phyloP scores from a whole-genome alignment of 2,113 vertebrate genomes.

The Anguilla rostrata region DNA sequence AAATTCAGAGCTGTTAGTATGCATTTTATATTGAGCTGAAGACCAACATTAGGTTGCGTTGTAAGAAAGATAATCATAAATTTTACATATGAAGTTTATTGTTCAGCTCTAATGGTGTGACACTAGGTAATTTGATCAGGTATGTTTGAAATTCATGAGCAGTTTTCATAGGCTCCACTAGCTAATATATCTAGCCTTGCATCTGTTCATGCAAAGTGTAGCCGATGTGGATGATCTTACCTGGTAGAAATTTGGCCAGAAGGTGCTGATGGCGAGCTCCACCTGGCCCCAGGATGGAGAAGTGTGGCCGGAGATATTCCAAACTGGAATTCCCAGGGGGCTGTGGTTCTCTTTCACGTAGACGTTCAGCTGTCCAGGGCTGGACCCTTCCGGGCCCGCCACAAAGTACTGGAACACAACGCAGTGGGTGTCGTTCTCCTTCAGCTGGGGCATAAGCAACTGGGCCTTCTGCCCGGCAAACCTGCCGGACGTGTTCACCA shows the following conservation, averaged over 20 bases:
- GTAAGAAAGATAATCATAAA: too few species aligned
- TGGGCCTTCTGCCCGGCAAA: slow-evolving; percentile 78
- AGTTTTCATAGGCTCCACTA: neutral
- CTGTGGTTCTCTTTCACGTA: slow-evolving; percentile 90
- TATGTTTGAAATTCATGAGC: neutral
- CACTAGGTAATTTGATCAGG: neutral
- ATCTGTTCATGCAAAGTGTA: neutral
- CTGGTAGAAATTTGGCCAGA: slow-evolving; percentile 97
- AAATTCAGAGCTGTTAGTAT: too few species aligned
- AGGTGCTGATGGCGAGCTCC: slow-evolving; percentile 93
- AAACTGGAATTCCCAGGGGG: slow-evolving; percentile 82
- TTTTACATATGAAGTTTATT: too few species aligned
- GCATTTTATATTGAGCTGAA: too few species aligned
- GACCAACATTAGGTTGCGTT: too few species aligned
- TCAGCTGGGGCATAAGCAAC: slow-evolving; percentile 83
- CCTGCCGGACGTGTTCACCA: slow-evolving; percentile 86
- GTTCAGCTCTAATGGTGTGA: neutral
- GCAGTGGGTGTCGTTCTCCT: slow-evolving; percentile 96
- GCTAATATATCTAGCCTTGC: neutral
- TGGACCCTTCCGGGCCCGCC: slow-evolving; percentile 77
- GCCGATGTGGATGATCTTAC: slow-evolving; percentile 58
- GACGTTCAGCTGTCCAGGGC: slow-evolving; percentile 79
- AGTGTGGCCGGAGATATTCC: slow-evolving; percentile 81
- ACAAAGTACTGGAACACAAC: slow-evolving; percentile 88
- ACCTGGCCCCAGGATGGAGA: slow-evolving; percentile 81